phyloP scores from a whole-genome alignment of 2,888 invertebrate species.

The Gastrophysa polygoni region DNA sequence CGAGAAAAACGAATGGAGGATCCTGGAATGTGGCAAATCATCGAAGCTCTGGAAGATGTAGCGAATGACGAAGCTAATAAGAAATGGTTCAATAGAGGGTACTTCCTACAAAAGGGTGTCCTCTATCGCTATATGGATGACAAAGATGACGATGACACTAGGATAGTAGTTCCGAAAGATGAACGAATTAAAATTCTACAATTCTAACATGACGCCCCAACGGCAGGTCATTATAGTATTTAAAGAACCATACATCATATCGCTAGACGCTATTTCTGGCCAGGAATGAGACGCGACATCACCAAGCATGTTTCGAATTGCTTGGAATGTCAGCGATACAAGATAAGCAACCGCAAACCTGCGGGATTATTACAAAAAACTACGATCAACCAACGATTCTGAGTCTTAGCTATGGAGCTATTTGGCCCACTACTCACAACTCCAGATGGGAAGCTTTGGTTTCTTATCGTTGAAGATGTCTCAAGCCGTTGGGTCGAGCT shows the following conservation, averaged over 20 bases:
- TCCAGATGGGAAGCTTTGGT: slow-evolving; percentile 31
- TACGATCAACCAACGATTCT: slow-evolving; percentile 36
- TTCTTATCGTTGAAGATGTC: slow-evolving; percentile 41
- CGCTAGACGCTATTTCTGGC: slow-evolving; percentile 29
- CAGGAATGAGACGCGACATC: slow-evolving; percentile 29
- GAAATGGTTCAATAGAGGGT: slow-evolving; percentile 9
- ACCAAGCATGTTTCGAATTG: slow-evolving; percentile 10
- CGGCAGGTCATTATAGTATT: slow-evolving; percentile 39
- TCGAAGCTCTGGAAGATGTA: slow-evolving; percentile 5
- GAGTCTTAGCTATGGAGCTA: slow-evolving; percentile 41
- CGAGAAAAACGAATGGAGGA: slow-evolving; percentile 6
- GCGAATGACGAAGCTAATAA: neutral
- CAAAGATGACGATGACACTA: slow-evolving; percentile 9
- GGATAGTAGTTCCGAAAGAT: neutral
- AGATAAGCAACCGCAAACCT: slow-evolving; percentile 19
- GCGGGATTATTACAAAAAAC: slow-evolving; percentile 33
- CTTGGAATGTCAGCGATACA: slow-evolving; percentile 21
- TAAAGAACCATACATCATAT: slow-evolving; percentile 29
- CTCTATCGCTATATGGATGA: slow-evolving; percentile 6
- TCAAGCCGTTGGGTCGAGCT: slow-evolving; percentile 42
- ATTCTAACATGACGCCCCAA: slow-evolving; percentile 17
- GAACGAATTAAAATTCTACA: neutral
- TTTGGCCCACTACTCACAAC: slow-evolving; percentile 42
- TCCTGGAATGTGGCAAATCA: slow-evolving; percentile 2
- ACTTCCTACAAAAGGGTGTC: neutral